Evolutionary conservation across 2,888 invertebrate species (phyloP).

Genomic region (Clostera curtula): DNA sequence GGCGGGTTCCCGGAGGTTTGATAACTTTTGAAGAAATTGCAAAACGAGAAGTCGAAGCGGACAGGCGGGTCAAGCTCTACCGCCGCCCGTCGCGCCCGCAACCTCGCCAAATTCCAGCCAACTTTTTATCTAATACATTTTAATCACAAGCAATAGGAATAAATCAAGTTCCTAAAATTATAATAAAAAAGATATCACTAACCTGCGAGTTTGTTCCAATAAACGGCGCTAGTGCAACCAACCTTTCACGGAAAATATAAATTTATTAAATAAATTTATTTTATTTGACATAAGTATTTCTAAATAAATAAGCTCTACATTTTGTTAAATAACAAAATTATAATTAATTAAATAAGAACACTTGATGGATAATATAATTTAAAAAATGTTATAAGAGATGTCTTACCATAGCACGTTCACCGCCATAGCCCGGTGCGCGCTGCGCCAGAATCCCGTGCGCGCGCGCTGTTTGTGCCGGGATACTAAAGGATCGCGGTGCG

Average conservation of each 20-base stretch:
- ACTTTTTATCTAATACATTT: slow-evolving; percentile 29
- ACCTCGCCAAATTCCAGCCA: slow-evolving; percentile 42
- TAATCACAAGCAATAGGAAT: slow-evolving; percentile 3
- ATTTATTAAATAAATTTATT: no score
- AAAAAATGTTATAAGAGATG: slow-evolving; percentile 1
- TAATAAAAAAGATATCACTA: slow-evolving; percentile 13
- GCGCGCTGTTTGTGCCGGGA: slow-evolving; percentile 71
- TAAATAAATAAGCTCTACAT: slow-evolving; percentile 2
- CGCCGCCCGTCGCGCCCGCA: slow-evolving; percentile 24
- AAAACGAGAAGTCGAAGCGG: slow-evolving; percentile 57
- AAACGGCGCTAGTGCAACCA: slow-evolving; percentile 53
- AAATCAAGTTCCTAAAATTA: background rate
- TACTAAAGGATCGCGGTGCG: slow-evolving; percentile 66
- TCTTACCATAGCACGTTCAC: slow-evolving; percentile 67
- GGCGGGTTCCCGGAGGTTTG: no score
- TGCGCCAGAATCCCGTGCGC: slow-evolving; percentile 69
- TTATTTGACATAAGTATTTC: slow-evolving; percentile 10
- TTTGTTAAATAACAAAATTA: slow-evolving; percentile 3
- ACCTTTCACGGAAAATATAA: slow-evolving; percentile 37
- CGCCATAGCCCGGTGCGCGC: slow-evolving; percentile 71
- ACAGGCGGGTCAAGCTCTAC: slow-evolving; percentile 41
- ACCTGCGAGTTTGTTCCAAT: slow-evolving; percentile 56
- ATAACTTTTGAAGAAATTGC: slow-evolving; percentile 60
- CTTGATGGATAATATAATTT: background rate
- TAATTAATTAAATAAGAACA: slow-evolving; percentile 5